Base-by-base conservation (phyloP, 2,113 vertebrate genomes). In the Cisticola juncidis region DNA sequence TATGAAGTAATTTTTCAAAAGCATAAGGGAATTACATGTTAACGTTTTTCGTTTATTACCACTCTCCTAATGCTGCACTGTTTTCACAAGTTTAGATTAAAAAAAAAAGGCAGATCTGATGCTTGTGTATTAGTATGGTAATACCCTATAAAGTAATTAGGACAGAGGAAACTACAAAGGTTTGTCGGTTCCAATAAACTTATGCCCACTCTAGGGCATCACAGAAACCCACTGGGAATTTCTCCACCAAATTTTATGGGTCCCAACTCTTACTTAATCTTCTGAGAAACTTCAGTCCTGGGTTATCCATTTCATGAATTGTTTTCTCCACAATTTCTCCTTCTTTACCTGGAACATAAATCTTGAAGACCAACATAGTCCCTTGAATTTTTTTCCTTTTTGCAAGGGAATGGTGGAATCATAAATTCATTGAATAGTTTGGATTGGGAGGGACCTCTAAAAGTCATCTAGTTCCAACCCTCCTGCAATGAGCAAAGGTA, bases 1-100 rank as follows among this genome's bases (percentile, higher is more conserved):
- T 98, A 98, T 98, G 98, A 98, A 98, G 98, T 98, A 98, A 98
- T 98, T 98, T 98, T 98, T 98, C 98, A 98, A 98, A 98, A 98
- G 98, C 98, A 98, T 98, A 97, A 98, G 98, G 98, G 98, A 98
- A 98, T 98, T 98, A 97, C 97, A 97, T 97, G 97, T 97, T 98
- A 98, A 98, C 96, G 91, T 97, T 97, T 98, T 97, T 96, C 90
- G 95, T 98, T 98, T 98, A 98, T 98, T 98, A 98, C 97, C 96
- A 93, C 94, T 74, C 93, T 98, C 91, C 97, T 98, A 98, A 98
- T 98, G 97, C 97, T 90, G 79, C 96, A 93, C 95, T 96, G 97
- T 98, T 98, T 98, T 94, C 97, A 97, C 97, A 98, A 98, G 96
- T 98, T 98, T 97, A 97, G 88, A 95, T 88, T 91, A 36, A 80